Percentiles rank a stretch among this genome's conserved stretches.
phyloP scores from a whole-genome alignment of 2,888 invertebrate species.

The Ornithoptera alexandrae region DNA sequence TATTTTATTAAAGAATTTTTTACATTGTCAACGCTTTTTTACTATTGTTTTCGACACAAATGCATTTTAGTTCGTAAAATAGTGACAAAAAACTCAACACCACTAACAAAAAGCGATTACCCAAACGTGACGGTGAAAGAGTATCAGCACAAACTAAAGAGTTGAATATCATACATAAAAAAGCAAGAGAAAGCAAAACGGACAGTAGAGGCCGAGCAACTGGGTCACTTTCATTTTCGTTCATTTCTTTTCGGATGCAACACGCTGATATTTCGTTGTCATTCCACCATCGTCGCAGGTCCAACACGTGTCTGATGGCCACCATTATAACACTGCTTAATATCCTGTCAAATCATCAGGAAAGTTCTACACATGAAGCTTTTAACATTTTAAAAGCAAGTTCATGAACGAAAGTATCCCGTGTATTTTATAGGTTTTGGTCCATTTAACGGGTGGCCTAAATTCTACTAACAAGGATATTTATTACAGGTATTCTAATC shows the following conservation, averaged over 20 bases:
- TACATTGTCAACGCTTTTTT: too few relatives aligned
- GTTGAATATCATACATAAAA: slow-evolving; percentile 41
- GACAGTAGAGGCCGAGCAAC: slow-evolving; percentile 54
- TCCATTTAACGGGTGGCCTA: too few relatives aligned
- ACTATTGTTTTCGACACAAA: too few relatives aligned
- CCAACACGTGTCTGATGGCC: slow-evolving; percentile 19
- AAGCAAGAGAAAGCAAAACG: slow-evolving; percentile 68
- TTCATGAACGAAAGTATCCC: too few relatives aligned
- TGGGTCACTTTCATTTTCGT: slow-evolving; percentile 79
- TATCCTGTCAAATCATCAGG: neutral
- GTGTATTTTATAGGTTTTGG: too few relatives aligned
- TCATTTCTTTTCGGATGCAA: slow-evolving; percentile 78
- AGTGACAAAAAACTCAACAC: slow-evolving; percentile 36
- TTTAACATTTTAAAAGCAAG: too few relatives aligned
- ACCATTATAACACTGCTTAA: slow-evolving; percentile 19
- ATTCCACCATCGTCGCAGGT: slow-evolving; percentile 61
- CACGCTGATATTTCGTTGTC: slow-evolving; percentile 63
- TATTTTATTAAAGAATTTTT: too few relatives aligned
- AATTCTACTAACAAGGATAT: too few relatives aligned
- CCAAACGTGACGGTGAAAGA: slow-evolving; percentile 29
- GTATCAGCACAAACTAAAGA: slow-evolving; percentile 17
- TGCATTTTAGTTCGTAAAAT: slow-evolving; percentile 38
- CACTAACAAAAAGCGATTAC: slow-evolving; percentile 23
- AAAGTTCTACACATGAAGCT: too few relatives aligned
- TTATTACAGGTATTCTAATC: too few relatives aligned